Evolutionary conservation across 2,113 vertebrate genomes (phyloP).

Genomic region (Microcebus murinus): DNA sequence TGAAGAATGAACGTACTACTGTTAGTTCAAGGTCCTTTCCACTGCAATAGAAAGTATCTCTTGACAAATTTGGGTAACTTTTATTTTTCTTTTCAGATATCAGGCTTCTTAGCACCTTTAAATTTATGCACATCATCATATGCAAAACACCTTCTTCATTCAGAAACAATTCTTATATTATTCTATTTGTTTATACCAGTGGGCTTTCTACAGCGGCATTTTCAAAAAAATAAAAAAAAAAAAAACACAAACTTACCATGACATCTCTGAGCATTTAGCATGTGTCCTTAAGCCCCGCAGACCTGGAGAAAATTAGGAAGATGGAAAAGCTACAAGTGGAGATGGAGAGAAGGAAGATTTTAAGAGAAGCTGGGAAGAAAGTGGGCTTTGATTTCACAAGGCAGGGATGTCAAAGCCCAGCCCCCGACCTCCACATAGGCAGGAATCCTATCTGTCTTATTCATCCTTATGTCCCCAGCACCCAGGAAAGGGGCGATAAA

Average conservation of each 20-base stretch:
- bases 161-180: background rate
- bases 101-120: background rate
- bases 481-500: background rate
- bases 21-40: background rate
- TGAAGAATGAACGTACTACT: background rate
- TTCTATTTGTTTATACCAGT: background rate
- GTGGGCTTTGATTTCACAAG: background rate
- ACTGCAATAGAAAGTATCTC: background rate
- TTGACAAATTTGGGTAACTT: background rate
- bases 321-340: background rate
- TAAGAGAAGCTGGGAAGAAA: background rate
- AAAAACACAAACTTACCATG: background rate
- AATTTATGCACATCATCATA: background rate
- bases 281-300: background rate
- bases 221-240: background rate
- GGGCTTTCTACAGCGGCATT: background rate
- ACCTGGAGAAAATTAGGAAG: background rate
- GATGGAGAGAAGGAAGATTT: background rate
- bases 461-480: no score
- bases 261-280: background rate
- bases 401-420: background rate
- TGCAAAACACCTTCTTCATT: background rate
- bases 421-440: background rate
- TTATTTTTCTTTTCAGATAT: background rate
- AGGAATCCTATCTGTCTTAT: background rate